Evolutionary conservation across 2,113 vertebrate genomes (phyloP).

Genomic region (Pseudopipra pipra): DNA sequence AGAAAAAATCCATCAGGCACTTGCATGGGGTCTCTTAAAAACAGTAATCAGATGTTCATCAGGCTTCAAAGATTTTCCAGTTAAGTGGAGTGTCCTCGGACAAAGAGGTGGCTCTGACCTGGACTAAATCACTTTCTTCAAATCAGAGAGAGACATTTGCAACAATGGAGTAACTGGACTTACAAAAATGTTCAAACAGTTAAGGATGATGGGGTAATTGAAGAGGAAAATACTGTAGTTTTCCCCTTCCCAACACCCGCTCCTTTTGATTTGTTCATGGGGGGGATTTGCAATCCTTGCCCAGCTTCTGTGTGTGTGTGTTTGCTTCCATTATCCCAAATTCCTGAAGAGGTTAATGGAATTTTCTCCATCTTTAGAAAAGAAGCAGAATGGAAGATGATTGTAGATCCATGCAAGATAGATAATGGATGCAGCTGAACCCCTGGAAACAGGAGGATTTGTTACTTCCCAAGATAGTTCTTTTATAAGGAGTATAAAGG

Average conservation of each 20-base stretch:
- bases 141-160: neutral
- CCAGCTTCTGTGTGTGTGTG: neutral
- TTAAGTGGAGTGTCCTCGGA: neutral
- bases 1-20: neutral
- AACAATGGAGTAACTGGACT: neutral
- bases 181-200: neutral
- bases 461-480: neutral
- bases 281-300: neutral
- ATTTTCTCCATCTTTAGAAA: neutral
- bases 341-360: neutral
- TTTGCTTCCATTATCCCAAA: neutral
- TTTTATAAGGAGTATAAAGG: neutral
- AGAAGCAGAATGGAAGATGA: neutral
- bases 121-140: neutral
- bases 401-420: too few relatives aligned
- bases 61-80: neutral
- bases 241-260: neutral
- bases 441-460: fast-evolving
- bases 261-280: neutral
- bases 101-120: neutral
- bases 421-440: neutral
- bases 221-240: neutral
- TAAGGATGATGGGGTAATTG: neutral
- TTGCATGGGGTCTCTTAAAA: neutral
- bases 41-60: neutral